A percentile compares a stretch with the other conserved stretches of the same genome.
These are phyloP conservation scores for Himalopsyche tibetana DNA, from an alignment of 2,888 invertebrate species.

Conservation along the genomic window DNA sequence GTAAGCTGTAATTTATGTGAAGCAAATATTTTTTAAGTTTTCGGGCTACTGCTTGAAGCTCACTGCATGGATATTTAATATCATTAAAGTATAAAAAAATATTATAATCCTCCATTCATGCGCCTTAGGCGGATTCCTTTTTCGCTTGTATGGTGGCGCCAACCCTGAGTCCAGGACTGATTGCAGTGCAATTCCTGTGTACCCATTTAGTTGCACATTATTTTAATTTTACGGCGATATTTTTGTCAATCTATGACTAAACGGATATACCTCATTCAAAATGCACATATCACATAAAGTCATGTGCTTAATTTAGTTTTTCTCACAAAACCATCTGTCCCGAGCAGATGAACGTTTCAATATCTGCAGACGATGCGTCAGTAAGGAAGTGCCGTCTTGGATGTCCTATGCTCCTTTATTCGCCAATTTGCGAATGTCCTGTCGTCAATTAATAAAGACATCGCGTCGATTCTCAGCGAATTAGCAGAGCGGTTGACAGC, in stretches of 20 bases:
- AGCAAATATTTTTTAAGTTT: too few relatives aligned
- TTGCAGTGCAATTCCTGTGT: too few relatives aligned
- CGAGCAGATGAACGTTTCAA: not conserved
- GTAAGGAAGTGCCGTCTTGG: not conserved
- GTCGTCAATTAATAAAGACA: not conserved
- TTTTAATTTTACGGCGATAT: too few relatives aligned
- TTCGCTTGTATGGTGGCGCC: too few relatives aligned
- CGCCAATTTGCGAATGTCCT: conserved; percentile 32
- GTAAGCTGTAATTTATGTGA: too few relatives aligned
- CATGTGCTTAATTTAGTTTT: not conserved
- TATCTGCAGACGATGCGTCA: not conserved
- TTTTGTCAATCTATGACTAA: not conserved
- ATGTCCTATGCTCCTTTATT: not conserved
- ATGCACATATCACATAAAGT: not conserved
- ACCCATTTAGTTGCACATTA: too few relatives aligned
- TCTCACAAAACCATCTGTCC: not conserved
- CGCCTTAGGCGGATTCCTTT: too few relatives aligned
- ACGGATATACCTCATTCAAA: not conserved
- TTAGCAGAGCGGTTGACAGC: conserved; percentile 1
- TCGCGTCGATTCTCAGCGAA: conserved; percentile 21
- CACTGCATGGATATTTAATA: too few relatives aligned
- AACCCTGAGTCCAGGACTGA: too few relatives aligned
- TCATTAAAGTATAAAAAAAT: too few relatives aligned
- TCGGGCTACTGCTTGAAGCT: too few relatives aligned
- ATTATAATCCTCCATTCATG: too few relatives aligned